phyloP scores from a whole-genome alignment of 2,113 vertebrate genomes.

The Andinoacara biseriatus region DNA sequence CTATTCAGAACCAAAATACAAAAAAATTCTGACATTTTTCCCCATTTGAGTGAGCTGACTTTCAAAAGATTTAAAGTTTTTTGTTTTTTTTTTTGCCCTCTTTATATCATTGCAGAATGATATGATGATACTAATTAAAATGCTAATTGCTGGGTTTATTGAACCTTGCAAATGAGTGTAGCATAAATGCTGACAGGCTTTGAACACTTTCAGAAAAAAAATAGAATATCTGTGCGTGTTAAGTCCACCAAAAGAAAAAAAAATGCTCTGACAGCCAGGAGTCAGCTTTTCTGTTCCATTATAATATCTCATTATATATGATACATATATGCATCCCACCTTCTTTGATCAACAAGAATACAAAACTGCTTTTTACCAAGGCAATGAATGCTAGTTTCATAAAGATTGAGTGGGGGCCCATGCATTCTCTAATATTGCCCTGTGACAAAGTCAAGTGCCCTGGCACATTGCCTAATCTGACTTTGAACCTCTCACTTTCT shows the following conservation, averaged over 20 bases:
- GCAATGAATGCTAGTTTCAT: not conserved
- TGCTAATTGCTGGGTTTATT: not conserved
- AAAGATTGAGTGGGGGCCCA: not conserved
- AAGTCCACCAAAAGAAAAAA: not conserved
- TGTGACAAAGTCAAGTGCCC: not conserved
- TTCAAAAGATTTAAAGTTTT: constrained; percentile 1
- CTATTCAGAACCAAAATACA: not conserved
- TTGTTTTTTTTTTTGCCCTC: not conserved
- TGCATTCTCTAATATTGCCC: not conserved
- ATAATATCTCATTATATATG: not conserved
- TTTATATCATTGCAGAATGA: not conserved
- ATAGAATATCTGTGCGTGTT: not conserved
- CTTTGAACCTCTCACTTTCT: not conserved
- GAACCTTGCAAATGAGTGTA: not conserved
- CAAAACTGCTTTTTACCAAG: not conserved
- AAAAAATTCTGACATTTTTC: not conserved
- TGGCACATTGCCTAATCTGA: not conserved
- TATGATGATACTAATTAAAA: not conserved
- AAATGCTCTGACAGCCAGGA: not conserved
- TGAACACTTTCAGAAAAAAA: constrained; percentile 1
- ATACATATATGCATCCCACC: not conserved
- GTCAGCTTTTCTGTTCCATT: not conserved
- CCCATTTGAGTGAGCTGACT: not conserved
- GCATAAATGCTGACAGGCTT: not conserved
- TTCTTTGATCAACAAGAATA: constrained; percentile 10